Evolutionary conservation across 2,113 vertebrate genomes (phyloP).

Genomic region (Oryzias melastigma): DNA sequence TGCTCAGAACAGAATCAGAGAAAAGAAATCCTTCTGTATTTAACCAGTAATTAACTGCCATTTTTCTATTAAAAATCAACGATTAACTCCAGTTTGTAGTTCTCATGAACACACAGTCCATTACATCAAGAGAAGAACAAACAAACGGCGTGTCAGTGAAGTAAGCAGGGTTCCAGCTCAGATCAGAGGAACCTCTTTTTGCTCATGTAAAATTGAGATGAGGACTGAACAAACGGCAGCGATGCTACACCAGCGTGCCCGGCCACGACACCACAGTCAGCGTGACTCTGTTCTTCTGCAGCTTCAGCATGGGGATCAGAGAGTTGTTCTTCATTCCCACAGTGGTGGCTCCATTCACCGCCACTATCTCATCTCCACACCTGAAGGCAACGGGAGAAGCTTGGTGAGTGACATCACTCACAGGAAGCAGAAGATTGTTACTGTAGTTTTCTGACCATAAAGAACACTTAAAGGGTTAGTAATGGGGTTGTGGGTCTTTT

Average conservation of each 20-base stretch:
- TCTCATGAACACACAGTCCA: neutral
- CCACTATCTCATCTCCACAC: conserved; percentile 93
- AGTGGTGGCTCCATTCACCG: conserved; percentile 86
- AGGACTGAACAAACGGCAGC: neutral
- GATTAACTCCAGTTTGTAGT: neutral
- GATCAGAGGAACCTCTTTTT: neutral
- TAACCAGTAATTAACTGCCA: conserved; percentile 46
- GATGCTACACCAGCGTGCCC: conserved; percentile 81
- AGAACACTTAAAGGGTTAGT: no score
- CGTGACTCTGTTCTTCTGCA: conserved; percentile 88
- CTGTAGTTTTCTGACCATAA: neutral
- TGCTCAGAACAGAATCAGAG: conserved; percentile 7
- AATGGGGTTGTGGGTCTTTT: no score
- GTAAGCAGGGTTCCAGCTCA: no score
- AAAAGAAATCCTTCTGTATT: conserved; percentile 33
- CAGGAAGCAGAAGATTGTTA: neutral
- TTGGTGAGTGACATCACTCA: neutral
- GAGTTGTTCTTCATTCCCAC: conserved; percentile 91
- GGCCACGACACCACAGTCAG: conserved; percentile 94
- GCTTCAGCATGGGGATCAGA: conserved; percentile 91
- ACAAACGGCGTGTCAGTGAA: no score
- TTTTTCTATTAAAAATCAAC: neutral
- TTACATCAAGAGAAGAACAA: neutral
- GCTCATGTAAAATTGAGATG: neutral
- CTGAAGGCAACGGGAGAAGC: conserved; percentile 59